Conservation (phyloP, 2,797 vertebrate genomes). For the Adelosebastes latens region DNA sequence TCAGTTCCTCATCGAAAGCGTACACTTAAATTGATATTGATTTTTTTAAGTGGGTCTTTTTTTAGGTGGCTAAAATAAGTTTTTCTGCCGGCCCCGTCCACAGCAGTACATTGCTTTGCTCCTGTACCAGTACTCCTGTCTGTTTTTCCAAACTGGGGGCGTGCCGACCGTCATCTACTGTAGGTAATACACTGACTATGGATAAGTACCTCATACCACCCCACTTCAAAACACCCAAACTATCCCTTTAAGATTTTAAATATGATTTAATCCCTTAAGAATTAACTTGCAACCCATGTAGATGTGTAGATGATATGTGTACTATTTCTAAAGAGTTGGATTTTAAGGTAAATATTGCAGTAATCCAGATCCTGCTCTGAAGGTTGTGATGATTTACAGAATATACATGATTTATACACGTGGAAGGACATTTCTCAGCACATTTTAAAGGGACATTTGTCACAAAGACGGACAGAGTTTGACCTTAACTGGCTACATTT, state of each 20-base stretch:
- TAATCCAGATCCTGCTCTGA: not conserved
- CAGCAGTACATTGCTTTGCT: too few species aligned
- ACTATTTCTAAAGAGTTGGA: not conserved
- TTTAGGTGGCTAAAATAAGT: too few species aligned
- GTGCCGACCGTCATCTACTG: rapidly evolving
- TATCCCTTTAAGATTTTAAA: not conserved
- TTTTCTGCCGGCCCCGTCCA: too few species aligned
- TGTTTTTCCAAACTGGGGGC: too few species aligned
- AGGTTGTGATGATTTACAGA: not conserved
- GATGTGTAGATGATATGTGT: not conserved
- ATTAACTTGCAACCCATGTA: not conserved
- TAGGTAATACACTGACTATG: too few species aligned
- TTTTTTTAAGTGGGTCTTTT: too few species aligned
- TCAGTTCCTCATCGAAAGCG: too few species aligned
- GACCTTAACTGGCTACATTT: not conserved
- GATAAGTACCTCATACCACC: too few species aligned
- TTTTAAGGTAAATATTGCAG: not conserved
- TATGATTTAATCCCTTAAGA: not conserved
- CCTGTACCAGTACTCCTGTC: too few species aligned
- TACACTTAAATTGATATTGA: too few species aligned
- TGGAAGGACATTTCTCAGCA: not conserved
- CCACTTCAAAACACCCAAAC: too few species aligned
- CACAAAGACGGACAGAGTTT: not conserved
- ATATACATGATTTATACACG: not conserved
- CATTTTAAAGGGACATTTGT: not conserved